phyloP scores from a whole-genome alignment of 2,888 invertebrate species.

The Neoaliturus tenellus region DNA sequence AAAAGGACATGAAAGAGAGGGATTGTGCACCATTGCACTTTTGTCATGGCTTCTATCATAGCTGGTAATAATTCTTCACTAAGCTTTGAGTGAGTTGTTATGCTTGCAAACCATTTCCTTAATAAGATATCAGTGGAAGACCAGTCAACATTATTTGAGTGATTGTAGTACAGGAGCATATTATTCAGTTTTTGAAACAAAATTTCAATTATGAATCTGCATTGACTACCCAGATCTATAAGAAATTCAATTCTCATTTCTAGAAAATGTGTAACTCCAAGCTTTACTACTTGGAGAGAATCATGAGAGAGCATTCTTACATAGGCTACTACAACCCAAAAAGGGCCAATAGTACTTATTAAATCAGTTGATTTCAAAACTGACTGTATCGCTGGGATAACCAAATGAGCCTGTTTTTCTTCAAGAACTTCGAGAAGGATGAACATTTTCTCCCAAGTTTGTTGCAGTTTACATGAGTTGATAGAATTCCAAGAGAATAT shows the following conservation, averaged over 20 bases:
- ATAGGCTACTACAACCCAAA: slow-evolving; percentile 73
- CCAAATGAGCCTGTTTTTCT: slow-evolving; percentile 85
- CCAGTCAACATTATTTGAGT: not conserved
- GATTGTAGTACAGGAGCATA: slow-evolving; percentile 45
- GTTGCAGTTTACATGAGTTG: slow-evolving; percentile 54
- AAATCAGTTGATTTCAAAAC: slow-evolving; percentile 66
- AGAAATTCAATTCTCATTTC: too few relatives aligned
- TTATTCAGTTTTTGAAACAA: slow-evolving; percentile 58
- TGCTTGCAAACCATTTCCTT: slow-evolving; percentile 15
- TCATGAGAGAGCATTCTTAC: slow-evolving; percentile 73
- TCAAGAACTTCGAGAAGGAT: slow-evolving; percentile 82
- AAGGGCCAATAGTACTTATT: slow-evolving; percentile 64
- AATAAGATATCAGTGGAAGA: not conserved
- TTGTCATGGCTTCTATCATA: slow-evolving; percentile 60
- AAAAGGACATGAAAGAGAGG: slow-evolving; percentile 70
- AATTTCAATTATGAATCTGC: slow-evolving; percentile 7
- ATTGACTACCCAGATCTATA: too few relatives aligned
- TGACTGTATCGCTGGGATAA: slow-evolving; percentile 78
- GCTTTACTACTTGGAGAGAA: slow-evolving; percentile 72
- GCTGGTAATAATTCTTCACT: not conserved
- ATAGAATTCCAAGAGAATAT: slow-evolving; percentile 62
- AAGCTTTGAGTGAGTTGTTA: not conserved
- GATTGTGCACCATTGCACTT: slow-evolving; percentile 71
- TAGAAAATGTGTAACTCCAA: slow-evolving; percentile 71
- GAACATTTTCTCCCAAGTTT: slow-evolving; percentile 76